Base-by-base conservation (phyloP, 2,113 vertebrate species). In the Pogonocichla stellata region DNA sequence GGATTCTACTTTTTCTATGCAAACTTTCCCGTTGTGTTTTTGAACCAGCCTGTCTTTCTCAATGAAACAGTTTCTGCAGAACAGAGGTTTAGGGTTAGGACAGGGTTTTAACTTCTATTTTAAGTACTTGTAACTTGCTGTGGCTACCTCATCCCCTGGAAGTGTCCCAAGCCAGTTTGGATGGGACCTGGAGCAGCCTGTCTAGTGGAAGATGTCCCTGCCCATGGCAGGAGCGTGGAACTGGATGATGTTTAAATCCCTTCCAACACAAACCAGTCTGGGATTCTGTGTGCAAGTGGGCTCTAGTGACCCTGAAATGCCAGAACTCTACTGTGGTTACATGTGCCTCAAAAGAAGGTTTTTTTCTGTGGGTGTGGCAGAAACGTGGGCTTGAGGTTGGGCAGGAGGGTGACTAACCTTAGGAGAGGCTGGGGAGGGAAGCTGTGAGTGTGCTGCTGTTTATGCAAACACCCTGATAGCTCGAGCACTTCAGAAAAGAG, bases 241-340 rank as follows among this genome's bases (percentile, higher is more conserved):
- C 22, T 72, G 43, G 16, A 15, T 34, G 62, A 5, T 19, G 14
- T 69, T 61, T 9, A 34, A 54, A 29, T 23, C 18, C 25, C 12
- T 69, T 77, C 18, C 71, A 28, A 4, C 34, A 19, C 34, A 48
- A 69, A 34, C 14, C 62, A 16, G 34, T 33, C 62, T 54, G 62
- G 6, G 45, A 6, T 54, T 12, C 10, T 4, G 1, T 5, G 36
- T 64, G 23, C 23, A 33, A 40, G 40, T 4, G 4, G 29, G 29
- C 70, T 9, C 25, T 2, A 10, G 53, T n/a, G 66, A 45, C 38
- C 34, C 47, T 34, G 42, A 31, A 58, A 19, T 2, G 17, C 17
- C 28, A 23, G 25, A 7, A 0, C 31, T 42, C 9, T 8, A 1
- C 8, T 29, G 29, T 29, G 70, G 42, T n/a, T 33, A 16, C 0